Percentiles rank a stretch among this genome's conserved stretches.
Evolutionary conservation across 1,140 invertebrate species (phyloP).

Genomic region (Archivesica marissinica): DNA sequence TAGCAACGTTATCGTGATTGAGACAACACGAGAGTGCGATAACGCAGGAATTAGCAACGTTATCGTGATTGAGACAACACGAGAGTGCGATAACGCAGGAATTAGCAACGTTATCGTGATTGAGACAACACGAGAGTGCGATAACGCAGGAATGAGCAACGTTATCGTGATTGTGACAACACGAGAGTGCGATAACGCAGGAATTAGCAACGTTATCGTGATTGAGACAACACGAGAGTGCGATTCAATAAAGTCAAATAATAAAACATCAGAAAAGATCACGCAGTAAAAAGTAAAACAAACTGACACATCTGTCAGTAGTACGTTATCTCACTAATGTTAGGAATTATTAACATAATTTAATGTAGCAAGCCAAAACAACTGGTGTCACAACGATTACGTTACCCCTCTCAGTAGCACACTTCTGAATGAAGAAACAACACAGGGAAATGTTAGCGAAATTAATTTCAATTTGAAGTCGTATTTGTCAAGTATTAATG

Average conservation of each 20-base stretch:
- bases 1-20: too few species aligned
- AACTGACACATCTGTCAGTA: slow-evolving; percentile 32
- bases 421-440: slow-evolving; percentile 14
- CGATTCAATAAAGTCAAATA: slow-evolving; percentile 36
- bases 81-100: too few species aligned
- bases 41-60: too few species aligned
- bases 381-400: slow-evolving; percentile 12
- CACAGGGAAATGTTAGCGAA: slow-evolving; percentile 23
- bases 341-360: slow-evolving; percentile 43
- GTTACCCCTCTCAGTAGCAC: slow-evolving; percentile 19
- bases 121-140: too few species aligned
- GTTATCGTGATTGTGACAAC: too few species aligned
- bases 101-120: too few species aligned
- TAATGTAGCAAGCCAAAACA: slow-evolving; percentile 11
- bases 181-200: too few species aligned
- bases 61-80: too few species aligned
- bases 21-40: too few species aligned
- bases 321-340: slow-evolving; percentile 6
- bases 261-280: slow-evolving; percentile 30
- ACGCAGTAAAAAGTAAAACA: slow-evolving; percentile 14
- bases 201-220: too few species aligned
- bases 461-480: slow-evolving; percentile 10
- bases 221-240: neutral
- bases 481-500: neutral
- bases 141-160: too few species aligned